Evolutionary conservation across 2,797 vertebrate species (phyloP).

Genomic region (Craterocephalus amniculus): DNA sequence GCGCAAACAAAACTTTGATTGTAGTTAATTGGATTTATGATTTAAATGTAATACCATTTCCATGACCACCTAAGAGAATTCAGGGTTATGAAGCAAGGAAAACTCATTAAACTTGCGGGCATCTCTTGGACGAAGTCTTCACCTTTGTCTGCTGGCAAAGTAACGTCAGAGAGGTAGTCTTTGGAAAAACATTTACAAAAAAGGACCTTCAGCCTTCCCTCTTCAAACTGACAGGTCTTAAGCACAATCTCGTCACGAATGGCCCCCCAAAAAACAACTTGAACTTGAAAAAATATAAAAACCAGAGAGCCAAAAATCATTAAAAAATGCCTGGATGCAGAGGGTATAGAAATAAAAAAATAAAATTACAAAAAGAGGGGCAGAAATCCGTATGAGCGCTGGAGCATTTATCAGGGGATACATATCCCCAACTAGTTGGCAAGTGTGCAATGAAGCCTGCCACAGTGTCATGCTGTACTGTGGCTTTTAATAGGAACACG

Average conservation of each 20-base stretch:
- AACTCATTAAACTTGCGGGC: constrained; percentile 39
- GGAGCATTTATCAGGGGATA: constrained; percentile 79
- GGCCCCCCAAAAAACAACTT: constrained; percentile 2
- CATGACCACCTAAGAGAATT: constrained; percentile 52
- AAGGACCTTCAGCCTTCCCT: constrained; percentile 21
- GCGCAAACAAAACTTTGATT: constrained; percentile 6
- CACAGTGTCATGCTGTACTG: constrained; percentile 78
- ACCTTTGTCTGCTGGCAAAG: constrained; percentile 26
- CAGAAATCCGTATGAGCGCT: constrained; percentile 74
- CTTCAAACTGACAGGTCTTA: constrained; percentile 21
- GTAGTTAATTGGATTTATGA: constrained; percentile 1
- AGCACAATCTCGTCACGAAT: constrained; percentile 23
- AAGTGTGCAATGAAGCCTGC: constrained; percentile 79
- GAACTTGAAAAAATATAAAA: constrained; percentile 25
- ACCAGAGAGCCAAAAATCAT: constrained; percentile 18
- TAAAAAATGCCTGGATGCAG: constrained; percentile 49
- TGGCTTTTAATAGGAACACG: constrained; percentile 83
- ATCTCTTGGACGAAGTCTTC: constrained; percentile 29
- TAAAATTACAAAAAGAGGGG: constrained; percentile 55
- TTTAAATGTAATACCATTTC: constrained; percentile 24
- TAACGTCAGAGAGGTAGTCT: constrained; percentile 24
- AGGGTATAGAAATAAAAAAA: constrained; percentile 53
- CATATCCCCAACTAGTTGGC: constrained; percentile 77
- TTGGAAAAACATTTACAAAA: constrained; percentile 23
- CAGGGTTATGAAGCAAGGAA: constrained; percentile 17